phyloP scores from a whole-genome alignment of 37 sponge, comb jelly and placozoan species.

The Spongia lamella region DNA sequence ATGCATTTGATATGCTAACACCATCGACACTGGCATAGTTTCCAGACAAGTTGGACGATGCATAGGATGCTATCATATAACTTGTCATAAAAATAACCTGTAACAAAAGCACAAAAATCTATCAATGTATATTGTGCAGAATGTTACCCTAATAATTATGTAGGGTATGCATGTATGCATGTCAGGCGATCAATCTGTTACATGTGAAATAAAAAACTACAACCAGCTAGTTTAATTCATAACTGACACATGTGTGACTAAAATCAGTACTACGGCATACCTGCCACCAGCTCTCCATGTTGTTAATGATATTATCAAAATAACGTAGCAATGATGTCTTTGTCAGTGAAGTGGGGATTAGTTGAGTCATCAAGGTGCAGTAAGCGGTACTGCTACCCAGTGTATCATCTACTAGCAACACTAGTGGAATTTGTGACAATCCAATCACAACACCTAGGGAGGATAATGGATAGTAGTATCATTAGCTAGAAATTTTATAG shows the following conservation, averaged over 20 bases:
- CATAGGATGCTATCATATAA: slow-evolving; percentile 28
- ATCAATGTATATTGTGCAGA: too few species aligned
- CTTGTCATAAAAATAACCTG: slow-evolving; percentile 53
- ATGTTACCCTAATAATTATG: too few species aligned
- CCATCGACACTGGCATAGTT: slow-evolving; percentile 2
- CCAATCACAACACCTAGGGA: slow-evolving; percentile 52
- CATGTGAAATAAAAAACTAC: too few species aligned
- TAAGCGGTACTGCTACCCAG: slow-evolving; percentile 5
- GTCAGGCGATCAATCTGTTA: too few species aligned
- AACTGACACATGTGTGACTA: too few species aligned
- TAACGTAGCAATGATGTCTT: neutral
- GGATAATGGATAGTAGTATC: neutral
- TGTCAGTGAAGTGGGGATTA: neutral
- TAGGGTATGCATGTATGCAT: too few species aligned
- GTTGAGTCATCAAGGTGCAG: neutral
- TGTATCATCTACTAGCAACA: slow-evolving; percentile 20
- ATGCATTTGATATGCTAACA: neutral
- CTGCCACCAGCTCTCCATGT: slow-evolving; percentile 18
- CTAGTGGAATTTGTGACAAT: slow-evolving; percentile 30
- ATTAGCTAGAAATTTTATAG: neutral
- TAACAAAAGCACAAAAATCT: too few species aligned
- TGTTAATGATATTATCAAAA: neutral
- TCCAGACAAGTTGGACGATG: slow-evolving; percentile 50
- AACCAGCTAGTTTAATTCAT: too few species aligned
- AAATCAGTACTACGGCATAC: too few species aligned